Base-by-base conservation (phyloP, 2,797 vertebrate species). In the Hafferia zeledoni region DNA sequence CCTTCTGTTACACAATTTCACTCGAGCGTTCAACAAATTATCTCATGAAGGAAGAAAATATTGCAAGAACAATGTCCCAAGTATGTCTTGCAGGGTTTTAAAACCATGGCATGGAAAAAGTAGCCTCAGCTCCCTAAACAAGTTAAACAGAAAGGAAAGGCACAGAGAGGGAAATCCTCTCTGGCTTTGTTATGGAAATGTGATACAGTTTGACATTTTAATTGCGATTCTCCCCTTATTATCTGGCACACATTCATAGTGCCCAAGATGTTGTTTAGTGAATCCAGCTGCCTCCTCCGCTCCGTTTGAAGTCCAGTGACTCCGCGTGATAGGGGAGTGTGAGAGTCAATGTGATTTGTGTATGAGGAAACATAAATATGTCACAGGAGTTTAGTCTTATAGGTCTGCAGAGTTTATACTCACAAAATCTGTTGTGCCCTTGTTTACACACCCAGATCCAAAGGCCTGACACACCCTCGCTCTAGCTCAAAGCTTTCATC, bases 291-390 rank as follows among this genome's bases (percentile, higher is more conserved):
- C 97, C 96, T 96, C 95, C 93, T 96, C 92, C 46, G 0, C 91
- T 94, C 56, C 90, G 94, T 97, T 97, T 97, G 97, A 97, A 97
- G 96, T 96, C 95, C 13, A 3, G 85, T 91, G 92, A 94, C 91
- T 95, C 89, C 74, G 25, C 61, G 24, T 97, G 97, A 97, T 96
- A 96, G 96, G 86, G 94, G 96, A 97, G 97, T 97, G 97, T 97
- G 96, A 97, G 97, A 97, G 95, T 94, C 95, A 75, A 97, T 96
- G 96, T 97, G 96, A 97, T 97, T 97, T 97, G 97, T 97, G 97
- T 97, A 97, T 90, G 95, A 88, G 83, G 96, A 95, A 97, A 97
- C 97, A 96, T 97, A 97, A 97, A 97, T 97, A 97, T 97, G 97
- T 97, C 97, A 97, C 95, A 96, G 90, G 93, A 97, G 97, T 97